Evolutionary conservation across 2,113 vertebrate genomes (phyloP).

Genomic region (Rhynchopsitta pachyrhyncha): DNA sequence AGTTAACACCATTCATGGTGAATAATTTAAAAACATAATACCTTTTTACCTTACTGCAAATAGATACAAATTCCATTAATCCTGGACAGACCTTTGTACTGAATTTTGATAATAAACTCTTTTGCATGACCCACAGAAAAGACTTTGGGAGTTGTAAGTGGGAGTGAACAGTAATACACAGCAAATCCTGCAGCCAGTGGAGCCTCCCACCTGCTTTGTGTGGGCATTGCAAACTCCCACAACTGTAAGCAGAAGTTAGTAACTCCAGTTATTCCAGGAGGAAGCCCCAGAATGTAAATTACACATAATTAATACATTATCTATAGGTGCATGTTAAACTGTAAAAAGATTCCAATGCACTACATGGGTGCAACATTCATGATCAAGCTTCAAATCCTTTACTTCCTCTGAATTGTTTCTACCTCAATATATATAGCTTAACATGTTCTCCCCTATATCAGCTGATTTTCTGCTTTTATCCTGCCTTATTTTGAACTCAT

Average conservation of each 20-base stretch:
- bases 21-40: background rate
- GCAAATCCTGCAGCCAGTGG: background rate
- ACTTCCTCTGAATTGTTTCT: background rate
- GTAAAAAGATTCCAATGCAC: background rate
- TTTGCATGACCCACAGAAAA: background rate
- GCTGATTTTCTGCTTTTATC: background rate
- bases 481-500: background rate
- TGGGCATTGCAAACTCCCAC: background rate
- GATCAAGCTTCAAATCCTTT: background rate
- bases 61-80: background rate
- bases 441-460: background rate
- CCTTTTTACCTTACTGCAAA: background rate
- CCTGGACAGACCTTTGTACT: background rate
- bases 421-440: background rate
- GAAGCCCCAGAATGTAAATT: background rate
- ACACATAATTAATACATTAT: background rate
- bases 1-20: background rate
- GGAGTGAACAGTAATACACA: background rate
- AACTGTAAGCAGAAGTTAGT: background rate
- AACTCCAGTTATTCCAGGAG: background rate
- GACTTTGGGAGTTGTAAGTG: fast-evolving
- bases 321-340: background rate
- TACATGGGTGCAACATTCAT: background rate
- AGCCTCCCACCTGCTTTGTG: fast-evolving
- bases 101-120: fast-evolving